These are phyloP conservation scores for Andrena fulva DNA, from an alignment of 2,888 invertebrate genomes.

Conservation along the genomic window DNA sequence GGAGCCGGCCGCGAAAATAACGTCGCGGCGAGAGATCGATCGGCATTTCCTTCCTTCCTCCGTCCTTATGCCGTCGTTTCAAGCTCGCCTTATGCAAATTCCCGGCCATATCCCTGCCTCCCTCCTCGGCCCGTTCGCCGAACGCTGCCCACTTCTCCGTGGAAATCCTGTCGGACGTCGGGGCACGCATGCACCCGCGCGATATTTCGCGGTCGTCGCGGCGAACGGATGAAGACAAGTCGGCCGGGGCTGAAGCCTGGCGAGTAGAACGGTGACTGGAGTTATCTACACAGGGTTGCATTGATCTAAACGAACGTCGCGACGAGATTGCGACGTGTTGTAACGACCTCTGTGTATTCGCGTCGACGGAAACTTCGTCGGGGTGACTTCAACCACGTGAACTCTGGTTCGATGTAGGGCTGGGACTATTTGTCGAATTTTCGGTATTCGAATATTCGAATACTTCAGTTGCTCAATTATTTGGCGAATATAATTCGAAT, in stretches of 20 bases:
- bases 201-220: slow-evolving; percentile 1
- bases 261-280: slow-evolving; percentile 4
- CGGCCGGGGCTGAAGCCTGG: not conserved
- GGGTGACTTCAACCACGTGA: not conserved
- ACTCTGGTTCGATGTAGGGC: not conserved
- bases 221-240: slow-evolving; percentile 27
- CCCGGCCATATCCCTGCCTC: not conserved
- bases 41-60: slow-evolving; percentile 73
- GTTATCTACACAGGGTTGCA: not conserved
- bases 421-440: no score
- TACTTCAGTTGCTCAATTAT: no score
- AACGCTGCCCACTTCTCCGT: slow-evolving; percentile 20
- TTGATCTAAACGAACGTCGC: not conserved
- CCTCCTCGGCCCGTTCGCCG: not conserved
- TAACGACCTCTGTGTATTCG: slow-evolving; percentile 3
- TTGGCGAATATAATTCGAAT: no score
- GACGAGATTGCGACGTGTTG: not conserved
- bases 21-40: slow-evolving; percentile 74
- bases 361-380: not conserved
- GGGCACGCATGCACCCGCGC: slow-evolving; percentile 26
- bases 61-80: slow-evolving; percentile 72
- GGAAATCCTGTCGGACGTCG: slow-evolving; percentile 34
- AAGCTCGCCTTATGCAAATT: slow-evolving; percentile 72
- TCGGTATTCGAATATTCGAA: no score
- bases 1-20: slow-evolving; percentile 64